phyloP scores from a whole-genome alignment of 2,113 vertebrate genomes.

The Polyodon spathula region DNA sequence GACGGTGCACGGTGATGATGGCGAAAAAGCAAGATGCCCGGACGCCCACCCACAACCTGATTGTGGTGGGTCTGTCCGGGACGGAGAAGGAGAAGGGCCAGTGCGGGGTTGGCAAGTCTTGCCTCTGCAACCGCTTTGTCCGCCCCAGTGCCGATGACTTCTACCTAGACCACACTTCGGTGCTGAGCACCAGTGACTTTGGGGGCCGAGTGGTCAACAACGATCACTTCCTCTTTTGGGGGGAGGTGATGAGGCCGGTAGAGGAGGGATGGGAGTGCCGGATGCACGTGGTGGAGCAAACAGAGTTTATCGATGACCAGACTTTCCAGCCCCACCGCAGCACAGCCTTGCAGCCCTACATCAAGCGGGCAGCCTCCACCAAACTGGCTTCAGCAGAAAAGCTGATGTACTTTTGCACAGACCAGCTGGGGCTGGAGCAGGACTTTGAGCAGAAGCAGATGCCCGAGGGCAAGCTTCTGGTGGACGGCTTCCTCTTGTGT shows the following conservation, averaged over 20 bases:
- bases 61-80: constrained; percentile 90
- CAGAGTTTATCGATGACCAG: constrained; percentile 95
- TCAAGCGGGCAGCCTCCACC: constrained; percentile 84
- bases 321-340: constrained; percentile 95
- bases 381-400: constrained; percentile 95
- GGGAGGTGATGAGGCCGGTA: constrained; percentile 70
- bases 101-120: constrained; percentile 90
- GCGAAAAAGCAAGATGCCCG: constrained; percentile 95
- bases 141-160: constrained; percentile 90
- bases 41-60: constrained; percentile 85
- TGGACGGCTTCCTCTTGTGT: constrained; percentile 87
- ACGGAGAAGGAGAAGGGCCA: constrained; percentile 97
- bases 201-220: constrained; percentile 95
- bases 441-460: constrained; percentile 99
- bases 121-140: constrained; percentile 90
- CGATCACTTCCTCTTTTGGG: constrained; percentile 97
- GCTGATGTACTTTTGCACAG: constrained; percentile 98
- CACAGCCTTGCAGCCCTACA: constrained; percentile 90
- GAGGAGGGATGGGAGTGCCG: constrained; percentile 83
- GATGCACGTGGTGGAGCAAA: constrained; percentile 93
- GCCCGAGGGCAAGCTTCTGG: constrained; percentile 87
- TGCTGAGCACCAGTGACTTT: constrained; percentile 96
- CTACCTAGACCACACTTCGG: constrained; percentile 89
- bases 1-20: constrained; percentile 77
- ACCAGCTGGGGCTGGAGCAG: constrained; percentile 93